Percentiles rank a stretch among this genome's conserved stretches.
These are phyloP conservation scores for Craniophora ligustri DNA, from an alignment of 2,888 invertebrate species.

Conservation along the genomic window DNA sequence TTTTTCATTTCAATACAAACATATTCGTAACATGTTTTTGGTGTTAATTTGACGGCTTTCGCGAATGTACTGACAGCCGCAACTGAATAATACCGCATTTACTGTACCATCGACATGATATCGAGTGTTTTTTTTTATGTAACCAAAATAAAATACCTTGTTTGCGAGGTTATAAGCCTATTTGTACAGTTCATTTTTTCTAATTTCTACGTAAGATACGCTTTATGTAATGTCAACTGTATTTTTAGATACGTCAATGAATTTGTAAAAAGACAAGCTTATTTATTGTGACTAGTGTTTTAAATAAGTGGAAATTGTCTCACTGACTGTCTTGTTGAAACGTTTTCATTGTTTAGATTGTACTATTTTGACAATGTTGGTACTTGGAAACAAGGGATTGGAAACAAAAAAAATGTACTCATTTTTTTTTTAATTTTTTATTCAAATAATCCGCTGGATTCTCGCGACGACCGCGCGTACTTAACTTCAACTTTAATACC, in stretches of 20 bases:
- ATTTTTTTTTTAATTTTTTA: too few relatives aligned
- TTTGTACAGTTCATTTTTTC: conserved; percentile 58
- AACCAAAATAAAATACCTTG: conserved; percentile 37
- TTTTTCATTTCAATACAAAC: too few relatives aligned
- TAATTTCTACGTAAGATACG: conserved; percentile 59
- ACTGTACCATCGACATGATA: conserved; percentile 41
- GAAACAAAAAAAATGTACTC: too few relatives aligned
- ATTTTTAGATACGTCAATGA: conserved; percentile 63
- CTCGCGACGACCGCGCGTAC: too few relatives aligned
- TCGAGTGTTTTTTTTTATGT: conserved; percentile 37
- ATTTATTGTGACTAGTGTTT: conserved; percentile 66
- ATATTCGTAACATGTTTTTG: too few relatives aligned
- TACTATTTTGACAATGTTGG: conserved; percentile 19
- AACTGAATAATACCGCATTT: conserved; percentile 41
- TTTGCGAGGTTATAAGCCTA: conserved; percentile 48
- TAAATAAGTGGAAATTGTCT: conserved; percentile 52
- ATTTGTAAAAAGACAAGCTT: conserved; percentile 71
- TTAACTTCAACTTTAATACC: too few relatives aligned
- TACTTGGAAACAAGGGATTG: conserved; percentile 10
- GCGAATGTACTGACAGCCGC: conserved; percentile 22
- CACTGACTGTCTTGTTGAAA: conserved; percentile 60
- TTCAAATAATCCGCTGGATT: too few relatives aligned
- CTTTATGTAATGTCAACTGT: conserved; percentile 66
- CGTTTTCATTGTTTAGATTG: conserved; percentile 52
- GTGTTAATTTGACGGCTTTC: conserved; percentile 25